phyloP scores from a whole-genome alignment of 2,797 vertebrate species.

The Cephalopachus bancanus region DNA sequence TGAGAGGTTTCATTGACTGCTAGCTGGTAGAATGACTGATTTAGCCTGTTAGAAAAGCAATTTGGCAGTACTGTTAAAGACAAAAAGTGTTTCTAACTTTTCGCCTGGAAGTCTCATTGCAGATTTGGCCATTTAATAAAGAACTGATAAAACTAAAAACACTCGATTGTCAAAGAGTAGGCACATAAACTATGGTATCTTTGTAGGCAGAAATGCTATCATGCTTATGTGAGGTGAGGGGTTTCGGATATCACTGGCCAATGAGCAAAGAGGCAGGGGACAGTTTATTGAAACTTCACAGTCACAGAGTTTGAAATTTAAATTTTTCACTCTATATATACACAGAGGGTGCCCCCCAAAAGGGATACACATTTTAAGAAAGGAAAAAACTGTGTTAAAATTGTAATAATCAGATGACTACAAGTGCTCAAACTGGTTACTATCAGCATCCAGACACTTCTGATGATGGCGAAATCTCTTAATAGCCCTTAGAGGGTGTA shows the following conservation, averaged over 20 bases:
- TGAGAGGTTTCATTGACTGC: not conserved
- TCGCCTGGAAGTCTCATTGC: not conserved
- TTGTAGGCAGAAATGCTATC: not conserved
- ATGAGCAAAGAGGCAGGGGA: not conserved
- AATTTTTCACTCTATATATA: not conserved
- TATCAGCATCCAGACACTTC: no score
- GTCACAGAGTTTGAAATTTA: conserved; percentile 5
- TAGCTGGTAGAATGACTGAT: not conserved
- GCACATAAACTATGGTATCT: not conserved
- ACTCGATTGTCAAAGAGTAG: not conserved
- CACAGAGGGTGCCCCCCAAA: no score
- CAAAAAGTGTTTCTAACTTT: not conserved
- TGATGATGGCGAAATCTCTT: no score
- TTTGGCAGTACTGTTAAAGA: not conserved
- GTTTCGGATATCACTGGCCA: not conserved
- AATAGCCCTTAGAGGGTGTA: no score
- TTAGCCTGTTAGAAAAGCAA: not conserved
- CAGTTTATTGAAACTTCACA: not conserved
- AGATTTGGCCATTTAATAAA: not conserved
- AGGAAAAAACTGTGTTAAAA: no score
- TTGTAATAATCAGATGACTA: no score
- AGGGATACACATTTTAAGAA: no score
- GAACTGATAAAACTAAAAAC: not conserved
- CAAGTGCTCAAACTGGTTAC: no score
- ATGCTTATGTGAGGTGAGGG: not conserved